A percentile compares a stretch with the other conserved stretches of the same genome.
These are phyloP conservation scores for Arge pagana DNA, from an alignment of 2,888 invertebrate species.

Conservation along the genomic window DNA sequence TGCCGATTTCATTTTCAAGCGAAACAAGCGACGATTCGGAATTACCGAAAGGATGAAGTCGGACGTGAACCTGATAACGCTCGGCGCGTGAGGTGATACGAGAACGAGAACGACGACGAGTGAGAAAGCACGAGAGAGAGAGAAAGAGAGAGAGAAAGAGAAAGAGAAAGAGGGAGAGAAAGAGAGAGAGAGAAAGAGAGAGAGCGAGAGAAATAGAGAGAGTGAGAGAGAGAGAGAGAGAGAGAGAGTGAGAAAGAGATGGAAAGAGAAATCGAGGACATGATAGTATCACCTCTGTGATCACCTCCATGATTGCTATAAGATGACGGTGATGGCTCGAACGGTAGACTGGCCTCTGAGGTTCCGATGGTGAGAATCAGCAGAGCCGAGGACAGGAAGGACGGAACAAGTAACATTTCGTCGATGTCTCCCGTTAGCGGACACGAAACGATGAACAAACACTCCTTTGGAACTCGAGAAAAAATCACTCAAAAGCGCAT, in stretches of 20 bases:
- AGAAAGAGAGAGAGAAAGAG: slow-evolving; percentile 14
- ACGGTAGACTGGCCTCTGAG: slow-evolving; percentile 45
- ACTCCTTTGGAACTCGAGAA: background rate
- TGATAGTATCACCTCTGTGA: slow-evolving; percentile 35
- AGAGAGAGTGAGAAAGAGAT: slow-evolving; percentile 6
- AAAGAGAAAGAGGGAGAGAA: slow-evolving; percentile 17
- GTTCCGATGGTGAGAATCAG: slow-evolving; percentile 43
- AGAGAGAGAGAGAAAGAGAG: slow-evolving; percentile 21
- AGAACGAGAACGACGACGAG: too few species aligned
- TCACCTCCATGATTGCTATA: slow-evolving; percentile 56
- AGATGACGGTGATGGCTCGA: slow-evolving; percentile 50
- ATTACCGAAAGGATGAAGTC: too few species aligned
- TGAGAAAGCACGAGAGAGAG: too few species aligned
- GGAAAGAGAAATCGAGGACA: slow-evolving; percentile 10
- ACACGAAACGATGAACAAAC: background rate
- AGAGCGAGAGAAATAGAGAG: slow-evolving; percentile 1
- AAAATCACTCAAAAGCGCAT: slow-evolving; percentile 27
- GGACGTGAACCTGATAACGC: too few species aligned
- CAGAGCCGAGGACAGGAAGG: background rate
- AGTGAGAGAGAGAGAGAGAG: slow-evolving; percentile 5
- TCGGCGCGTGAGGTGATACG: too few species aligned
- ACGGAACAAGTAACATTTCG: slow-evolving; percentile 13
- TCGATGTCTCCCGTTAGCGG: background rate
- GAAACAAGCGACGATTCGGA: too few species aligned
- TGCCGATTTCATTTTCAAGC: too few species aligned